A percentile compares a stretch with the other conserved stretches of the same genome.
Conservation (phyloP, 2,888 invertebrate genomes). For the Globia sparganii region DNA sequence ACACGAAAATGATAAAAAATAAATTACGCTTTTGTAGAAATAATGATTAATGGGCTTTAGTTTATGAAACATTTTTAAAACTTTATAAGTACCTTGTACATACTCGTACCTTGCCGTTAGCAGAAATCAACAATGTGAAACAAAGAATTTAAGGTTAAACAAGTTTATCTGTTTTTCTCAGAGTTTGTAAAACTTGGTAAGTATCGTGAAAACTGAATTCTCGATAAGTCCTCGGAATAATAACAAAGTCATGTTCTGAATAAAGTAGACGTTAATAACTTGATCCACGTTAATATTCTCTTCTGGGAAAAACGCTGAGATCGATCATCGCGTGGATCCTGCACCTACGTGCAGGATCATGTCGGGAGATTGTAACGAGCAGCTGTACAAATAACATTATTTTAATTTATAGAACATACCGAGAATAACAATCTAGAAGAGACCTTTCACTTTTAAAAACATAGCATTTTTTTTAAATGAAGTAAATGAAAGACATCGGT, state of each 20-base stretch:
- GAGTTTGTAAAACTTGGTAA: conserved; percentile 1
- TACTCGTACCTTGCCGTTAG: background rate
- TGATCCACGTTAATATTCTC: conserved; percentile 1
- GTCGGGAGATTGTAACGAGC: background rate
- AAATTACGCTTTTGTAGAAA: background rate
- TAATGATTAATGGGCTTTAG: too few relatives aligned
- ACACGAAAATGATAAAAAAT: too few relatives aligned
- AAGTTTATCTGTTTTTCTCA: background rate
- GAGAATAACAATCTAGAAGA: background rate
- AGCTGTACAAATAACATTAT: background rate
- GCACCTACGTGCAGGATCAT: background rate
- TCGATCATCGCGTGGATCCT: background rate
- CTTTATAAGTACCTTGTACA: background rate
- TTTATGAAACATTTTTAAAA: background rate
- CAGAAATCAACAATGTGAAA: background rate
- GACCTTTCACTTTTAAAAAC: background rate
- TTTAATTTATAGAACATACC: background rate
- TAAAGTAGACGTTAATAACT: conserved; percentile 2
- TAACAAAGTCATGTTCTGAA: conserved; percentile 15
- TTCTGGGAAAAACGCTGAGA: background rate
- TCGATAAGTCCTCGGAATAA: background rate
- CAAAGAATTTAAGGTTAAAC: background rate
- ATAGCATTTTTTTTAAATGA: background rate
- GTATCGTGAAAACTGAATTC: background rate
- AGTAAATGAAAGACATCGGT: background rate